phyloP scores from a whole-genome alignment of 2,888 invertebrate species.

The Melieria omissa region DNA sequence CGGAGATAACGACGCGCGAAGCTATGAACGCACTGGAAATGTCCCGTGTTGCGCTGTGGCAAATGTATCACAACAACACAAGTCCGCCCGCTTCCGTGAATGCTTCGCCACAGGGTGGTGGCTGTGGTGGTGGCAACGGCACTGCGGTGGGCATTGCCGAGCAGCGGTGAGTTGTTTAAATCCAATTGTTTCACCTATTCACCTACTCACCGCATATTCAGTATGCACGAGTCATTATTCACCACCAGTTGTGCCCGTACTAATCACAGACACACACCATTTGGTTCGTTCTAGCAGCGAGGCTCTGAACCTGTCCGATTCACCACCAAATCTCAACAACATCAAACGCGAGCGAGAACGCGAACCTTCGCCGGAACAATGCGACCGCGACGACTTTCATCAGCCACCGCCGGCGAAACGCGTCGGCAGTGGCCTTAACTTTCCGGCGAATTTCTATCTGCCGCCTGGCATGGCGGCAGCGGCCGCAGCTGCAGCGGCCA shows the following conservation, averaged over 20 bases:
- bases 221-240: neutral
- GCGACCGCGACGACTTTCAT: slow-evolving; percentile 53
- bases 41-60: slow-evolving; percentile 84
- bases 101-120: slow-evolving; percentile 63
- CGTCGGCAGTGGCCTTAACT: slow-evolving; percentile 52
- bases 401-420: slow-evolving; percentile 73
- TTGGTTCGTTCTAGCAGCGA: slow-evolving; percentile 69
- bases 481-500: slow-evolving; percentile 41
- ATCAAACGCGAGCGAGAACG: slow-evolving; percentile 71
- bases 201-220: slow-evolving; percentile 2
- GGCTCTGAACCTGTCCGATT: slow-evolving; percentile 84
- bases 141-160: slow-evolving; percentile 57
- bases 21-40: slow-evolving; percentile 78
- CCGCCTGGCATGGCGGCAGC: slow-evolving; percentile 53
- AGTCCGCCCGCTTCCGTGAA: slow-evolving; percentile 68
- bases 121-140: slow-evolving; percentile 8
- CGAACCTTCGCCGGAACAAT: slow-evolving; percentile 60
- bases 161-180: slow-evolving; percentile 62
- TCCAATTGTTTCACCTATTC: neutral
- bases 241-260: slow-evolving; percentile 1
- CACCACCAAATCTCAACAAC: slow-evolving; percentile 67
- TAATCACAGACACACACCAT: neutral
- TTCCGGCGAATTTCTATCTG: slow-evolving; percentile 57
- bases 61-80: slow-evolving; percentile 80
- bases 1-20: slow-evolving; percentile 67